Evolutionary conservation across 2,888 invertebrate genomes (phyloP), one percentile per base, ranked within the genome.

Genomic region (Drosophila acutilabella): DNA sequence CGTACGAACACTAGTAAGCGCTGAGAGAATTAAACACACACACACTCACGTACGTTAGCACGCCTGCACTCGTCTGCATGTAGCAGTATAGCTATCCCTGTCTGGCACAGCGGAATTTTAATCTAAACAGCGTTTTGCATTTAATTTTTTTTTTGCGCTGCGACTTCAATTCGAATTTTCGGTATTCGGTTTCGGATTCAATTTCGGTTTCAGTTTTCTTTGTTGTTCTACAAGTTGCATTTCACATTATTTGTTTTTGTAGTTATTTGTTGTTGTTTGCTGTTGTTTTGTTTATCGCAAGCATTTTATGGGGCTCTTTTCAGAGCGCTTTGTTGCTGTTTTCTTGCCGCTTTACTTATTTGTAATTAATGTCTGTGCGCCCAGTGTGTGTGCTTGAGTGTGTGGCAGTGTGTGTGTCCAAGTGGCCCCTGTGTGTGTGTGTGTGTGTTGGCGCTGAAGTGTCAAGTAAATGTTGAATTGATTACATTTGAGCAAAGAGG

Each of bases 171-270:
- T 77, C 66, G 59, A 48, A 66, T 61, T 59, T 76, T 30, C 67
- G 16, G 38, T 50, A 56, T 77, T 64, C 50, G 50, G 73, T 41
- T 71, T 71, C 60, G 51, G 57, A 50, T 80, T 52, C 61, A 51
- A 48, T 71, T 75, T 71, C 52, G 70, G 77, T 78, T 78, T 77
- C 77, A 71, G 70, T 78, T 77, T 77, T 71, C 78, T 64, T 74
- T 77, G 70, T 66, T 77, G 53, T 66, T 78, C 87, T 81, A 86
- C 83, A 80, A 80, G 78, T 86, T 86, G 81, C 78, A 69, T 78
- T 70, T 73, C 69, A 76, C 57, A 67, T 77, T 68, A 72, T 64
- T 70, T 71, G 70, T 69, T 67, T 23, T 48, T 51, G 36, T 36
- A 36, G 20, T 30, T 48, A 16, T 68, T 48, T 58, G 40, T 40